Conservation (phyloP, 2,797 vertebrate species). For the Pachyuromys duprasi region DNA sequence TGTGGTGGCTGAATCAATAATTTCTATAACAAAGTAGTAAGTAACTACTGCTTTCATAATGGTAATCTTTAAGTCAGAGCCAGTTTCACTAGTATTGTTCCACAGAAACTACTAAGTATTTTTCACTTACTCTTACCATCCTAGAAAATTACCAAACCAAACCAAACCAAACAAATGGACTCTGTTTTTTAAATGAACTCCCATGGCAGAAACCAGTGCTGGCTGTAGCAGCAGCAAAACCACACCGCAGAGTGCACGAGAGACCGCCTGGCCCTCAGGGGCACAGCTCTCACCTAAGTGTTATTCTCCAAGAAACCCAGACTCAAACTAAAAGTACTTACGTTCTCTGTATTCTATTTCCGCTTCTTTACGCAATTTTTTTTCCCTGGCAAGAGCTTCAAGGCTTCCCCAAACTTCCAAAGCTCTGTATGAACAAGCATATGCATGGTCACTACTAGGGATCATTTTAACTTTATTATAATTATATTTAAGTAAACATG, state of each 20-base stretch:
- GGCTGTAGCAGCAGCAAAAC: neutral
- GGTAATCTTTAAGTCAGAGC: constrained; percentile 31
- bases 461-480: constrained; percentile 49
- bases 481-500: constrained; percentile 53
- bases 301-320: constrained; percentile 36
- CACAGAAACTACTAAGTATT: neutral
- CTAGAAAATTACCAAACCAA: neutral
- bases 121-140: neutral
- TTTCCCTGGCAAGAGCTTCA: constrained; percentile 96
- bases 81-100: neutral
- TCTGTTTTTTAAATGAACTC: neutral
- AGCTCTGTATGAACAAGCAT: constrained; percentile 87
- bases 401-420: constrained; percentile 98
- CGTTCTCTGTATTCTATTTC: constrained; percentile 96
- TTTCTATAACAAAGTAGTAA: constrained; percentile 20
- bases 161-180: neutral
- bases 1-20: neutral
- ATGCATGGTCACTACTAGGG: constrained; percentile 18
- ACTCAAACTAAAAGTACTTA: constrained; percentile 86
- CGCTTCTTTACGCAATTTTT: constrained; percentile 93
- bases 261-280: neutral
- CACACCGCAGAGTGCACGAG: neutral
- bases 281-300: neutral
- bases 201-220: constrained; percentile 14
- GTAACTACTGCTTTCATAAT: neutral